Base-by-base conservation (phyloP, 2,797 vertebrate genomes). In the Artibeus lituratus region DNA sequence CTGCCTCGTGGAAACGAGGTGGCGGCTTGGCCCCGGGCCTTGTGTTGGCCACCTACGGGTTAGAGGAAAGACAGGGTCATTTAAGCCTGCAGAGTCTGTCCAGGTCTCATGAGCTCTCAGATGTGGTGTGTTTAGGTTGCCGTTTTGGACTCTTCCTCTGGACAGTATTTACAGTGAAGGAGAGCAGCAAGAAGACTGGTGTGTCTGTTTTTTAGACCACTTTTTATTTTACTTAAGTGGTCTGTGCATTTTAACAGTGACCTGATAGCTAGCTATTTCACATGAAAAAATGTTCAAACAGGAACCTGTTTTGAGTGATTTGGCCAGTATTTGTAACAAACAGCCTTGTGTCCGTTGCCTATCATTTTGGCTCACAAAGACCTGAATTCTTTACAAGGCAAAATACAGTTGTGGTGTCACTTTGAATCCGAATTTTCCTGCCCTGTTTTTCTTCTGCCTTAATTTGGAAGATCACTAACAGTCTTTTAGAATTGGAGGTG, bases 61-160 rank as follows among this genome's bases (percentile, higher is more conserved):
- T n/a, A 51, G 10, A 74, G 57, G 55, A 11, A 85, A 78, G 9
- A 4, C 1, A 19, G 62, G 65, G 21, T 65, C 5, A 0, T 2
- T 3, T 35, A 19, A 67, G 47, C 29, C 65, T 77, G 10, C 29
- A 7, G 74, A 11, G 19, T 69, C 73, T 29, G 55, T 37, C 76
- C 39, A 1, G 24, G 24, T 26, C 42, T 51, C 37, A 3, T 0
- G 9, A 42, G 44, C 74, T 16, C 37, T 72, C 5, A 7, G 9
- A 6, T 5, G 3, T 0, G 1, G 7, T n/a, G 0, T 29, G 42
- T 44, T 9, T 19, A 5, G 4, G 5, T 15, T 14, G 29, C 59
- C 22, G 0, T 22, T 53, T 73, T 59, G 39, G 65, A 1, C 35
- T 72, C 85, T 47, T 83, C n/a, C 12, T 7, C 44, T 2, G 32